Percentiles rank a stretch among this genome's conserved stretches.
Conservation (phyloP, 2,797 vertebrate species). For the Sandelia bainsii region DNA sequence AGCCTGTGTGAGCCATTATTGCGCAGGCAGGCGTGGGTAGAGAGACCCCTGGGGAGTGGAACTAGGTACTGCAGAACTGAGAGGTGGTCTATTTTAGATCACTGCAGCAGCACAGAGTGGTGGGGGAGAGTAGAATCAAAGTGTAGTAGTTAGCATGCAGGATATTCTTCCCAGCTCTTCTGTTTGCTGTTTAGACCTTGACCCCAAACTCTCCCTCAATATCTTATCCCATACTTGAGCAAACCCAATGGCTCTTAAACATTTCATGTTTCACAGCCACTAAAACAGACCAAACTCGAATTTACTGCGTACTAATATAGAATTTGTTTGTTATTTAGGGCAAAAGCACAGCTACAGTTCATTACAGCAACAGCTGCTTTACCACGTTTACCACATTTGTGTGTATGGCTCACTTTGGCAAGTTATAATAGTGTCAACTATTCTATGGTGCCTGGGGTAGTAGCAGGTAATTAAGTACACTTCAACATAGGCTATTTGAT, state of each 20-base stretch:
- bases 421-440: neutral
- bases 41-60: conserved; percentile 78
- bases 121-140: conserved; percentile 37
- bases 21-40: conserved; percentile 69
- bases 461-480: neutral
- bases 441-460: neutral
- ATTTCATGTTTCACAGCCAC: neutral
- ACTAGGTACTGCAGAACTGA: conserved; percentile 73
- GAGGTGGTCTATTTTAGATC: conserved; percentile 76
- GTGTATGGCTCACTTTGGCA: neutral
- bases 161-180: conserved; percentile 19
- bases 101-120: conserved; percentile 64
- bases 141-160: conserved; percentile 41
- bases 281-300: neutral
- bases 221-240: conserved; percentile 26
- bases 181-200: conserved; percentile 25
- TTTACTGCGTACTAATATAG: neutral
- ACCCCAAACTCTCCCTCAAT: conserved; percentile 9
- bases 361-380: neutral
- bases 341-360: neutral
- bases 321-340: neutral
- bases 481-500: neutral
- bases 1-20: conserved; percentile 53
- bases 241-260: neutral
- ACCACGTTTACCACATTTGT: neutral